Evolutionary conservation across 92 coral and sea anemone genomes (phyloP).

Genomic region (Ricordea florida): DNA sequence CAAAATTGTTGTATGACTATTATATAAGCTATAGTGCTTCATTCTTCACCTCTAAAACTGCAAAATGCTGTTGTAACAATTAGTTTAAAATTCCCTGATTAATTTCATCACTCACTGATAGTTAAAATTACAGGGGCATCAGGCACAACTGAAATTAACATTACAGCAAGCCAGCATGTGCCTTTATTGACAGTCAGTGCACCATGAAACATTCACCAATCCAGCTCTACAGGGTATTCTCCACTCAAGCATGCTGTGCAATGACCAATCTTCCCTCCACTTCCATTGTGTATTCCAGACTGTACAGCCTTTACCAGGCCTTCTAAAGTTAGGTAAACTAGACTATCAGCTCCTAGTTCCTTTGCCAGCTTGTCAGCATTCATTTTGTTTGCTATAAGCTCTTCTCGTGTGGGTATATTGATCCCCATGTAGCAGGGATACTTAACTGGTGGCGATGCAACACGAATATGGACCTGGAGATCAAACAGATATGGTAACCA

Average conservation of each 20-base stretch:
- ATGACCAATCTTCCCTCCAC: conserved; percentile 63
- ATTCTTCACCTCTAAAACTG: no score
- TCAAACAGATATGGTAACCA: not conserved
- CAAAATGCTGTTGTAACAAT: no score
- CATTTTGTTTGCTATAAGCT: conserved; percentile 87
- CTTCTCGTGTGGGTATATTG: conserved; percentile 93
- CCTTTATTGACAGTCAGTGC: no score
- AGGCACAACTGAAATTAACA: no score
- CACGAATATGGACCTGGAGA: conserved; percentile 89
- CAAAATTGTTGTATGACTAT: no score
- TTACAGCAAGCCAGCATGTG: no score
- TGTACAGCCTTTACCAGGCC: conserved; percentile 90
- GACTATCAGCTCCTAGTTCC: conserved; percentile 85
- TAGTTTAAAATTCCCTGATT: no score
- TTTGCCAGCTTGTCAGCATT: conserved; percentile 74
- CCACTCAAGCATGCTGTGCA: conserved; percentile 96
- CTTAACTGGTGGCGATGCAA: conserved; percentile 96
- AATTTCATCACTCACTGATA: no score
- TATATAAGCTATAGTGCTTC: no score
- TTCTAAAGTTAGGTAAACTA: conserved; percentile 82
- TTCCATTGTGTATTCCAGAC: conserved; percentile 57
- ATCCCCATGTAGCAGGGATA: conserved; percentile 98
- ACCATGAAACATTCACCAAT: conserved; percentile 64
- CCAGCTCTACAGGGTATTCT: conserved; percentile 89
- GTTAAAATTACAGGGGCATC: no score